Base-by-base conservation (phyloP, 2,888 invertebrate genomes). In the Asteroscopus sphinx region DNA sequence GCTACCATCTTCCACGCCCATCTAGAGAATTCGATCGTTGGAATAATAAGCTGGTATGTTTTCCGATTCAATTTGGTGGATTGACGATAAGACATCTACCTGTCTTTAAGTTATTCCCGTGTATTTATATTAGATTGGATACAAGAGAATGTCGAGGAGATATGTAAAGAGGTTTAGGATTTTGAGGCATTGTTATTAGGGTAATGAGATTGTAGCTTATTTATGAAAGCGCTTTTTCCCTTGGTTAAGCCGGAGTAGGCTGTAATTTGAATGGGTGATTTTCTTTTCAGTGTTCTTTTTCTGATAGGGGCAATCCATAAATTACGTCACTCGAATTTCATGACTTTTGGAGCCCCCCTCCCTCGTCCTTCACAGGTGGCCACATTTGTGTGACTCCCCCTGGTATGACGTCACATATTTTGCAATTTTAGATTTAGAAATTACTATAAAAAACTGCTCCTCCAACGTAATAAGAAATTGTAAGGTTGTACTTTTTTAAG, bases 11-110 rank as follows among this genome's bases (percentile, higher is more conserved):
- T 40, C 30, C 15, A 60, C 17, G 13, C 11, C 26, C 33, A 60
- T 62, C 12, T 45, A 7, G 42, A 9, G 25, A 55, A 49, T 32
- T n/a, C n/a, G 9, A 32, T 58, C 45, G 57, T 57, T 51, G 5
- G 53, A 68, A 70, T 57, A 75, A 51, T 54, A 54, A 52, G 6
- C 21, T 26, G 13, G 36, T 30, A 11, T 37, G 13, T 52, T 40
- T 47, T 42, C 28, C 17, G 21, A 45, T 61, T 46, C 41, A 54
- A 60, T 69, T 57, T 33, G 4, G 26, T 36, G 33, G 56, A 57
- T 52, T 59, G 52, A 32, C 40, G 48, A 54, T 45, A 45, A 25
- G 33, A 30, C 5, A 60, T 46, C 11, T 37, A 37, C 9, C 25
- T 51, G 12, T 12, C n/a, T 45, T 48, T 16, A 26, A 35, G 44